phyloP scores from a whole-genome alignment of 2,797 vertebrate species.

The Poecile montanus region DNA sequence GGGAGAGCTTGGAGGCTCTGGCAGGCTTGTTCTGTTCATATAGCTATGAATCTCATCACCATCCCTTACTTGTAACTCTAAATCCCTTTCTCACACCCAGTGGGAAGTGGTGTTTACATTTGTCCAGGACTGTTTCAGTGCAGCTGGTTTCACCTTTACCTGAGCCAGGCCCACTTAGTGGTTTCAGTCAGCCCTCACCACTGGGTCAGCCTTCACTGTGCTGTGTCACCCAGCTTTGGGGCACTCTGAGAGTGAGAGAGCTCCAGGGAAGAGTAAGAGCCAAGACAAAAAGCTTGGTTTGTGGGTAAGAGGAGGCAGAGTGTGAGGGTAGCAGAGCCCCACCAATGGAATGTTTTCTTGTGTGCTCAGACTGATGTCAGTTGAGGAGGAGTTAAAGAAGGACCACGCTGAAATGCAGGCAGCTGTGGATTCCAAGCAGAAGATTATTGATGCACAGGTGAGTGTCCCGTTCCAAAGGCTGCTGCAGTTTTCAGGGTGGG shows the following conservation, averaged over 20 bases:
- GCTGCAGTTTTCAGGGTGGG: not conserved
- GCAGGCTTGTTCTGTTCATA: not conserved
- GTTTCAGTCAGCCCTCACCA: not conserved
- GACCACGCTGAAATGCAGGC: conserved; percentile 98
- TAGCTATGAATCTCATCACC: not conserved
- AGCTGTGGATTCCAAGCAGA: conserved; percentile 97
- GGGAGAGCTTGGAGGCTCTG: not conserved
- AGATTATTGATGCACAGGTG: conserved; percentile 98
- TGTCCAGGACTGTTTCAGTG: not conserved
- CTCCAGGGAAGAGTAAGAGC: not conserved
- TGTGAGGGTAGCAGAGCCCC: not conserved
- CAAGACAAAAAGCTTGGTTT: not conserved
- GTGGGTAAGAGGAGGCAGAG: not conserved
- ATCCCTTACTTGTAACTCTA: not conserved
- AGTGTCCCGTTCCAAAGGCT: not conserved
- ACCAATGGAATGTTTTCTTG: not conserved
- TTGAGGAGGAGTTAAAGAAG: conserved; percentile 98
- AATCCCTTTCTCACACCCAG: not conserved
- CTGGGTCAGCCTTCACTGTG: not conserved
- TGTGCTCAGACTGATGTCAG: conserved; percentile 90
- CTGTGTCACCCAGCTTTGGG: not conserved
- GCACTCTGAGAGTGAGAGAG: not conserved
- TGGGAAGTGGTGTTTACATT: not conserved
- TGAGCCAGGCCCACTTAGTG: not conserved
- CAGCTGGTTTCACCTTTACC: not conserved